Evolutionary conservation across 2,113 vertebrate genomes (phyloP).

Genomic region (Hydrochoerus hydrochaeris): DNA sequence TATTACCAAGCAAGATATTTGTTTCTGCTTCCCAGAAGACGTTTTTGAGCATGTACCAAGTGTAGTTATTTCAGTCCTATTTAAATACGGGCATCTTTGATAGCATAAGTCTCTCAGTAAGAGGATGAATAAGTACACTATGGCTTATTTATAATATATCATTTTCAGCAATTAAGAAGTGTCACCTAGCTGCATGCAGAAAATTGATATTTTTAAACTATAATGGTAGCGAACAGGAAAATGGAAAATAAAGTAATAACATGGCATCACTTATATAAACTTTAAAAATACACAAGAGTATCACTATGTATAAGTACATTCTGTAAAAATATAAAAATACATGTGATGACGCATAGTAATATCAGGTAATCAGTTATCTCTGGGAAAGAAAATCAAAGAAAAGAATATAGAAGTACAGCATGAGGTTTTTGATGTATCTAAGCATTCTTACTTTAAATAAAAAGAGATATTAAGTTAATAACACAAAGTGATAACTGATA

Average conservation of each 20-base stretch:
- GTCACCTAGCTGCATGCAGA: not conserved
- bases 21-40: constrained; percentile 26
- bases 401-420: not conserved
- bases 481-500: not conserved
- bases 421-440: not conserved
- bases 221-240: constrained; percentile 27
- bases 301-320: not conserved
- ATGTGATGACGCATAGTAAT: not conserved
- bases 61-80: constrained; percentile 4
- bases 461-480: not conserved
- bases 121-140: not conserved
- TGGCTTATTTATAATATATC: constrained; percentile 39
- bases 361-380: not conserved
- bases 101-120: constrained; percentile 1
- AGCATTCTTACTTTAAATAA: not conserved
- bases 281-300: not conserved
- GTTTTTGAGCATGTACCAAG: constrained; percentile 1
- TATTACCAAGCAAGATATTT: not conserved
- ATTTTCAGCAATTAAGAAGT: not conserved
- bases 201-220: not conserved
- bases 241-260: not conserved
- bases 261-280: not conserved
- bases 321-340: not conserved
- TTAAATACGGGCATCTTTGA: not conserved
- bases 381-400: not conserved